A percentile compares a stretch with the other conserved stretches of the same genome.
These are phyloP conservation scores for Archocentrus centrarchus DNA, from an alignment of 2,113 vertebrate species.

Conservation along the genomic window DNA sequence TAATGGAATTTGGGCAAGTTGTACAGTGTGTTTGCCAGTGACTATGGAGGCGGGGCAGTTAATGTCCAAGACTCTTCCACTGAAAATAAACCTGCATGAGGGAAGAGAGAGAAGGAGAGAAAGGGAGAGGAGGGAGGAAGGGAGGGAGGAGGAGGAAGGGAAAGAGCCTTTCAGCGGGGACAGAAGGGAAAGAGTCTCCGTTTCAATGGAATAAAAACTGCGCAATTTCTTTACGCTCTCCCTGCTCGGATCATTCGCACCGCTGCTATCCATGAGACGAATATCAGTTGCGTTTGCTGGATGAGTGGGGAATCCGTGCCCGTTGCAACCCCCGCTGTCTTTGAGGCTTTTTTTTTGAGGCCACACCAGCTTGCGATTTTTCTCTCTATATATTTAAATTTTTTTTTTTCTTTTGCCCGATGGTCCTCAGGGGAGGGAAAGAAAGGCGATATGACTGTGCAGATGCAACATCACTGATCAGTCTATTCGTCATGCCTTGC, in stretches of 20 bases:
- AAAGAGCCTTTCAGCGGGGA: conserved; percentile 67
- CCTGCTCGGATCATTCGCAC: conserved; percentile 21
- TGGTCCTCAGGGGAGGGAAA: conserved; percentile 41
- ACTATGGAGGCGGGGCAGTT: conserved; percentile 80
- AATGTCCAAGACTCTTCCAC: conserved; percentile 78
- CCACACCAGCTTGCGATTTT: conserved; percentile 32
- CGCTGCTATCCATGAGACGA: conserved; percentile 17
- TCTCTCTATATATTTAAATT: neutral
- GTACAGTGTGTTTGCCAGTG: conserved; percentile 66
- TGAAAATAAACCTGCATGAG: conserved; percentile 83
- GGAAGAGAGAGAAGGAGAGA: conserved; percentile 59
- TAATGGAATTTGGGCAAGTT: conserved; percentile 73
- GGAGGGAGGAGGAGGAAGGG: conserved; percentile 52
- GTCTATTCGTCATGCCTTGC: conserved; percentile 49
- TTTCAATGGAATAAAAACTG: conserved; percentile 83
- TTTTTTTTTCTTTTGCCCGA: conserved; percentile 27
- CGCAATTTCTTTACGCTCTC: conserved; percentile 76
- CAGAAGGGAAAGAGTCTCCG: conserved; percentile 69
- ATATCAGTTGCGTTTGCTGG: conserved; percentile 14
- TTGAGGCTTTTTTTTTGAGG: neutral
- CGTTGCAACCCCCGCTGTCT: conserved; percentile 24
- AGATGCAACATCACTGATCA: conserved; percentile 48
- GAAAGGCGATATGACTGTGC: conserved; percentile 65
- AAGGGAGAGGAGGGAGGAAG: conserved; percentile 17
- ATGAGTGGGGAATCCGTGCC: conserved; percentile 31